Conservation (phyloP, 2,797 vertebrate genomes). For the Paguma larvata region DNA sequence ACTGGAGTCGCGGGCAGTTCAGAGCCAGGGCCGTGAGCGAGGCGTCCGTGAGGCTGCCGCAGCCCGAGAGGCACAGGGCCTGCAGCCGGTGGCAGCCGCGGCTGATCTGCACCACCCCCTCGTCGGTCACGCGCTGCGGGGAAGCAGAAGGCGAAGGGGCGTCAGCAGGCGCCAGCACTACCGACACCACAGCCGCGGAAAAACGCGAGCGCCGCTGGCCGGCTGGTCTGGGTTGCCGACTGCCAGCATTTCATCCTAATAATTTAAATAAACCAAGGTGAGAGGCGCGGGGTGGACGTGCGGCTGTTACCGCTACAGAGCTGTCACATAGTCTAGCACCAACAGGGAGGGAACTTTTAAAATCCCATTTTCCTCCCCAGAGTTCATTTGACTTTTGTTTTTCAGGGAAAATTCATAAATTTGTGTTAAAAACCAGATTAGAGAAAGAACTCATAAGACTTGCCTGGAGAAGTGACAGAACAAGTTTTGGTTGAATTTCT, state of each 20-base stretch:
- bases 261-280: neutral
- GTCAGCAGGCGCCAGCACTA: neutral
- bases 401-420: constrained; percentile 12
- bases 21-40: constrained; percentile 95
- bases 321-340: neutral
- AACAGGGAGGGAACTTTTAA: neutral
- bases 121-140: constrained; percentile 94
- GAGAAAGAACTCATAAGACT: neutral
- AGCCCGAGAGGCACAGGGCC: constrained; percentile 95
- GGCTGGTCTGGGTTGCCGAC: fast-evolving
- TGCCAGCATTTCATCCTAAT: neutral
- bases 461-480: neutral
- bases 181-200: neutral
- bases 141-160: neutral
- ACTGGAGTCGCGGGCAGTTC: constrained; percentile 96
- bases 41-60: constrained; percentile 95
- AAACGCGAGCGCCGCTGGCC: fast-evolving
- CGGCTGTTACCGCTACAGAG: neutral
- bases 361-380: neutral
- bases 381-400: neutral
- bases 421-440: neutral
- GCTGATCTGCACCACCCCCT: constrained; percentile 95
- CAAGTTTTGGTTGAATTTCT: neutral
- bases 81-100: constrained; percentile 94
- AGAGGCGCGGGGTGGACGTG: neutral